A percentile compares a stretch with the other conserved stretches of the same genome.
These are phyloP conservation scores for Conomelus anceps DNA, from an alignment of 2,888 invertebrate species.

Conservation along the genomic window DNA sequence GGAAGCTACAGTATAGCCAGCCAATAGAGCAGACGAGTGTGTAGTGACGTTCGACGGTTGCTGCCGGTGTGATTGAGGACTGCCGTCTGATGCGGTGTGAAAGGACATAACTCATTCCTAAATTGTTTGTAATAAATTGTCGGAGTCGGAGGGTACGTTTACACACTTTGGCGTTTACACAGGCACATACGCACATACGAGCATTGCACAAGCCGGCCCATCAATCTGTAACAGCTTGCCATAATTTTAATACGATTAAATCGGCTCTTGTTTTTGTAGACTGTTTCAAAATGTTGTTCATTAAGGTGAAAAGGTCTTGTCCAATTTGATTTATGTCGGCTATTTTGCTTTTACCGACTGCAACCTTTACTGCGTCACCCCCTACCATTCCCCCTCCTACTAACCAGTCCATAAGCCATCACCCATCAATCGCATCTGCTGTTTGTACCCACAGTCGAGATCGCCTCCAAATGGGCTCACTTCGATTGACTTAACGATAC, in stretches of 20 bases:
- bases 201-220: neutral
- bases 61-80: neutral
- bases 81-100: neutral
- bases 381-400: neutral
- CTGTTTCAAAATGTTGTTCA: neutral
- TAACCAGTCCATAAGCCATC: neutral
- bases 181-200: too few relatives aligned
- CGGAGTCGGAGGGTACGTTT: neutral
- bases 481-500: neutral
- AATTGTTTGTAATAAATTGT: neutral
- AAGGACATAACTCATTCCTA: neutral
- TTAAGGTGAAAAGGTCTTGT: neutral
- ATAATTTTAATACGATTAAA: neutral
- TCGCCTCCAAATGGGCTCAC: too few relatives aligned
- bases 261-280: neutral
- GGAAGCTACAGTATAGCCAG: too few relatives aligned
- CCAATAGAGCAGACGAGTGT: too few relatives aligned
- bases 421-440: neutral
- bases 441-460: neutral
- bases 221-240: neutral
- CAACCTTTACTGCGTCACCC: neutral
- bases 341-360: neutral
- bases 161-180: neutral
- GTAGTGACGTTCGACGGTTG: neutral
- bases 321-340: neutral